Conservation (phyloP, 2,113 vertebrate genomes). For the Thoracochromis brauschi region DNA sequence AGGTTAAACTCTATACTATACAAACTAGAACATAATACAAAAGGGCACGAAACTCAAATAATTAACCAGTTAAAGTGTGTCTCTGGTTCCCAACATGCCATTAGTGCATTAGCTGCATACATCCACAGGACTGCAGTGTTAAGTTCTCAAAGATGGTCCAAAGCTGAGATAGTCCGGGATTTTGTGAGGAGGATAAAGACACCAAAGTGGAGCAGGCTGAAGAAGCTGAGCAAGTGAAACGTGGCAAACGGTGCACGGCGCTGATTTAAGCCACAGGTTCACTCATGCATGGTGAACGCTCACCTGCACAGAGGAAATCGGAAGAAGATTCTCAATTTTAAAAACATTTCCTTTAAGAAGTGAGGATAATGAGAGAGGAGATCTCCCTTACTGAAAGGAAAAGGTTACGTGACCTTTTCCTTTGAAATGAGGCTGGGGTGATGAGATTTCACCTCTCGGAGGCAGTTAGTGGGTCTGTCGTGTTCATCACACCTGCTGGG, state of each 20-base stretch:
- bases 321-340: background rate
- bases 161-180: background rate
- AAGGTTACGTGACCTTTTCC: background rate
- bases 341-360: background rate
- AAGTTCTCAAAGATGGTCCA: background rate
- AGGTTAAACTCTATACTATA: background rate
- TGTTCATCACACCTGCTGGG: background rate
- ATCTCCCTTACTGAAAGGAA: background rate
- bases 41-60: background rate
- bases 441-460: background rate
- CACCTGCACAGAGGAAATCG: background rate
- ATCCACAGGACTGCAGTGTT: background rate
- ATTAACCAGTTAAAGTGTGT: background rate
- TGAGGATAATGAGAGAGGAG: background rate
- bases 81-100: background rate
- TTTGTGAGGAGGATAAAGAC: background rate
- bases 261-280: background rate
- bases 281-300: background rate
- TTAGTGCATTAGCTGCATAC: background rate
- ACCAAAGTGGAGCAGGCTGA: background rate
- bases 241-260: background rate
- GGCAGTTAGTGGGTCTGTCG: background rate
- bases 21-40: rapidly evolving
- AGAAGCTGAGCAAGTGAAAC: background rate
- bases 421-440: background rate